A percentile compares a stretch with the other conserved stretches of the same genome.
Evolutionary conservation across 1,140 invertebrate genomes (phyloP).

Genomic region (Conopomorpha cramerella): DNA sequence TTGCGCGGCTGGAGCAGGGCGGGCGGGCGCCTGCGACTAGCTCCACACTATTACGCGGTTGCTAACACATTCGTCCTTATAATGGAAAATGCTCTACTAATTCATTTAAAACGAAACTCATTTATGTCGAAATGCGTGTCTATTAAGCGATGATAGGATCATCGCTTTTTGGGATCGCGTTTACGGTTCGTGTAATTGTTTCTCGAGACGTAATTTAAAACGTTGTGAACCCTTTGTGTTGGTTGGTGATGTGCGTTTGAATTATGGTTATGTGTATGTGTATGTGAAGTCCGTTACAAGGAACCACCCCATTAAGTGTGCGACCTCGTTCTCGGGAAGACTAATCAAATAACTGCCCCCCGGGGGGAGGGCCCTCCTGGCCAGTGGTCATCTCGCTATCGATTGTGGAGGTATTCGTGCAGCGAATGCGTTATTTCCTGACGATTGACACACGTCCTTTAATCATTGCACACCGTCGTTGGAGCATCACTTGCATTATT

Average conservation of each 20-base stretch:
- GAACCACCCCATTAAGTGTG: conserved; percentile 54
- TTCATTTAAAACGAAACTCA: conserved; percentile 58
- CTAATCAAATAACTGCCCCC: conserved; percentile 57
- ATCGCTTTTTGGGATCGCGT: conserved; percentile 20
- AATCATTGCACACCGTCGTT: too few relatives aligned
- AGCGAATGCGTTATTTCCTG: conserved; percentile 58
- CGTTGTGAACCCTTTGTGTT: conserved; percentile 7
- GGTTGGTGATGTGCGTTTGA: conserved; percentile 18
- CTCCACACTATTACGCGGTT: conserved; percentile 57
- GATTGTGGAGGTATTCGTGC: conserved; percentile 60
- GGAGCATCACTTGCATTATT: too few relatives aligned
- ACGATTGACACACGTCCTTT: too few relatives aligned
- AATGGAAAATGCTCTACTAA: conserved; percentile 59
- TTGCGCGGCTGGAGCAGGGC: too few relatives aligned
- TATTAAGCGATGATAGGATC: conserved; percentile 49
- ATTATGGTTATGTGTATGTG: conserved; percentile 54
- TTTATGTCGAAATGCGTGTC: conserved; percentile 55
- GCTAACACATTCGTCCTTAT: conserved; percentile 59
- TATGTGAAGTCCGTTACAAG: conserved; percentile 46
- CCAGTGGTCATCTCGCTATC: conserved; percentile 60
- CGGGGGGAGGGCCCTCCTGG: conserved; percentile 22
- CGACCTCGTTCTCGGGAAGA: conserved; percentile 58
- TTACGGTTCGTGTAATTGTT: conserved; percentile 8
- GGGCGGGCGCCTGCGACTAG: too few relatives aligned
- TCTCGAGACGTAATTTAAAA: too few relatives aligned